Evolutionary conservation across 2,113 vertebrate genomes (phyloP), one percentile per base, ranked within the genome.

Genomic region (Apistogramma diplotaenia): DNA sequence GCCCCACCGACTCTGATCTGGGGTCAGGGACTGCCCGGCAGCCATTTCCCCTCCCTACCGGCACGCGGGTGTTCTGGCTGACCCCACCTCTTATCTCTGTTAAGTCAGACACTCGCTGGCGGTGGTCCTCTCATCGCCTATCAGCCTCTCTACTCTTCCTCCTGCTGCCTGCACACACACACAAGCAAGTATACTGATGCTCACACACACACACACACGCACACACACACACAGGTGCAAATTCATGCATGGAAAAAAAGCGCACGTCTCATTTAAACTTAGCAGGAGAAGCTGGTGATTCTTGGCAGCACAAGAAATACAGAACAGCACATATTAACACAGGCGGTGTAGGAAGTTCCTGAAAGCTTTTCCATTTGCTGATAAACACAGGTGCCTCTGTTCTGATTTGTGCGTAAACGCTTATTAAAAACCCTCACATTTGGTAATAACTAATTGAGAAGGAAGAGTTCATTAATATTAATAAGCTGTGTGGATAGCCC

Each of bases 21-120:
- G 79, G 89, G 88, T 91, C 87, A 87, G 89, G 56, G 71, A 81
- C 79, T 83, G 89, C 89, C 88, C 76, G 59, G 86, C 53, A 79
- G 89, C 83, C 81, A 84, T 90, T 89, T 86, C 86, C 89, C 79
- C 85, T 78, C 70, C 87, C 84, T 31, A 3, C 74, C 2, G 2
- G 85, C 70, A 80, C 57, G 10, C 6, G 9, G 79, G 74, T 89
- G 82, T 81, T 82, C 79, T 80, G 72, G 67, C 79, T 93, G 89
- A 92, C 90, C 89, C 84, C 31, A 37, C 81, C 83, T 89, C 90
- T 92, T 89, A 92, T 92, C 87, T 86, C 82, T 77, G 82, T 87
- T 79, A 88, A 90, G 79, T 83, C 88, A 90, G 83, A 88, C 84
- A 83, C 74, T 90, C 57, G 15, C 76, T 82, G 25, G 49, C 33